phyloP scores from a whole-genome alignment of 2,888 invertebrate genomes.

The Ceratothoa steindachneri region DNA sequence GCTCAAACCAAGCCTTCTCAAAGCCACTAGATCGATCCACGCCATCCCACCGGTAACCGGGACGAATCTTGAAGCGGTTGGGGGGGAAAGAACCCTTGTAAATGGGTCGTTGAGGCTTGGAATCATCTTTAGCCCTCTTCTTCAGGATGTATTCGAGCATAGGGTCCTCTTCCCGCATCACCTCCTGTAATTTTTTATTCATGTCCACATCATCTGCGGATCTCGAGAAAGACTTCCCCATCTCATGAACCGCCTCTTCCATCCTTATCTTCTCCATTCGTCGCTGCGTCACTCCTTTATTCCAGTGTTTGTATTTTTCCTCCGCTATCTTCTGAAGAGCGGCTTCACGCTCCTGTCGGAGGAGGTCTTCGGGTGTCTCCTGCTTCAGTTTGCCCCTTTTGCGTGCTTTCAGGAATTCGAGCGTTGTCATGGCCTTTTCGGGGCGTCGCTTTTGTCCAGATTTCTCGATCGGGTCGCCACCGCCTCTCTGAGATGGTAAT shows the following conservation, averaged over 20 bases:
- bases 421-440: conserved; percentile 35
- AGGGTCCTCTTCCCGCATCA: conserved; percentile 83
- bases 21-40: conserved; percentile 96
- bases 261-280: conserved; percentile 67
- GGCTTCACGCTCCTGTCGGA: conserved; percentile 65
- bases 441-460: background rate
- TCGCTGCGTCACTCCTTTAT: conserved; percentile 76
- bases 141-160: conserved; percentile 81
- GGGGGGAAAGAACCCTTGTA: conserved; percentile 84
- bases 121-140: conserved; percentile 60
- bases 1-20: conserved; percentile 82
- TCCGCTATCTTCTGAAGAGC: conserved; percentile 62
- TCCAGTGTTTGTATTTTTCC: conserved; percentile 77
- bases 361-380: conserved; percentile 64
- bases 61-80: conserved; percentile 82
- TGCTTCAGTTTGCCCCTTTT: conserved; percentile 52
- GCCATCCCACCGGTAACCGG: conserved; percentile 97
- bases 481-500: background rate
- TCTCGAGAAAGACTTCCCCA: conserved; percentile 84
- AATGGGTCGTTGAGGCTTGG: conserved; percentile 60
- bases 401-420: conserved; percentile 30
- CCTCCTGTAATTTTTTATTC: conserved; percentile 68
- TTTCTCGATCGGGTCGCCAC: conserved; percentile 23
- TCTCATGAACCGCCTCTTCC: conserved; percentile 74
- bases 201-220: conserved; percentile 83